These are phyloP conservation scores for Drosophila prolongata DNA, from an alignment of 2,888 invertebrate species.

Conservation along the genomic window DNA sequence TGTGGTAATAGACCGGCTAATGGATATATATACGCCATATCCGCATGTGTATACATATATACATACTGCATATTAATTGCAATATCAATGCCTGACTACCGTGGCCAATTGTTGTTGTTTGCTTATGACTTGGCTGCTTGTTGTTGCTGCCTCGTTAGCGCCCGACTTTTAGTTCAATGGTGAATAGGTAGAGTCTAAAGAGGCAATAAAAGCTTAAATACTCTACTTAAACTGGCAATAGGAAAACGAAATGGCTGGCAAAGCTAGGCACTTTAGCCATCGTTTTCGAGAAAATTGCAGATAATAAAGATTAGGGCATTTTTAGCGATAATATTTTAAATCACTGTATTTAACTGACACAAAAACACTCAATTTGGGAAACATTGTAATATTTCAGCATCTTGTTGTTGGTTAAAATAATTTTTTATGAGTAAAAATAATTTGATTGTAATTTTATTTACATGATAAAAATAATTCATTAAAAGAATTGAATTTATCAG, in stretches of 20 bases:
- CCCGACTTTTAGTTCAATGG: constrained; percentile 49
- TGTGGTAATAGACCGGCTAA: constrained; percentile 28
- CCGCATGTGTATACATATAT: constrained; percentile 19
- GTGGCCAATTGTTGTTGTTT: constrained; percentile 60
- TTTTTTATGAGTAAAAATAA: neutral
- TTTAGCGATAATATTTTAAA: neutral
- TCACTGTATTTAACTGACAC: neutral
- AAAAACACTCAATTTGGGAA: neutral
- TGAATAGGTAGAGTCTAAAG: constrained; percentile 33
- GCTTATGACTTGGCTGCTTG: constrained; percentile 30
- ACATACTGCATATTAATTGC: constrained; percentile 65
- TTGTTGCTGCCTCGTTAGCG: constrained; percentile 67
- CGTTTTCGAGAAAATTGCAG: neutral
- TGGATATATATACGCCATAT: constrained; percentile 20
- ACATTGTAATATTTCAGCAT: too few species aligned
- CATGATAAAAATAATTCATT: too few species aligned
- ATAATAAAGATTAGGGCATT: neutral
- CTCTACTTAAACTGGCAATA: constrained; percentile 20
- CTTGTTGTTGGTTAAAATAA: too few species aligned
- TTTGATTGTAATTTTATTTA: too few species aligned
- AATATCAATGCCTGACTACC: constrained; percentile 70
- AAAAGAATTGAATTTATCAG: too few species aligned
- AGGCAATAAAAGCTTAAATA: constrained; percentile 37
- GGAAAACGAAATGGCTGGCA: neutral
- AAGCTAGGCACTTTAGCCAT: neutral